Conservation (phyloP, 2,888 invertebrate genomes). For the Stenurella melanura region DNA sequence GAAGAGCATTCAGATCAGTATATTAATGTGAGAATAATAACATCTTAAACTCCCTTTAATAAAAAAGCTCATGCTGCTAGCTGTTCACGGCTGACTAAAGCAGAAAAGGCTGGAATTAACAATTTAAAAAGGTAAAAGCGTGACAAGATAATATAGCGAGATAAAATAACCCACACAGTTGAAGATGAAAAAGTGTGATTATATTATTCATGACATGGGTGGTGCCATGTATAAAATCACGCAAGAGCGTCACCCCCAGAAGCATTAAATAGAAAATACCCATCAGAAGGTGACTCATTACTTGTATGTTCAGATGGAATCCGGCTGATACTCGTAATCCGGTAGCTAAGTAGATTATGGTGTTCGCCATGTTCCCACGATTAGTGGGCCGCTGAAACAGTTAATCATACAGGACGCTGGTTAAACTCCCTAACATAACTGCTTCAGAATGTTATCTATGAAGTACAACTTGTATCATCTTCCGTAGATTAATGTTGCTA, state of each 20-base stretch:
- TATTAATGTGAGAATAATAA: constrained; percentile 50
- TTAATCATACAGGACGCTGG: constrained; percentile 60
- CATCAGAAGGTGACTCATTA: constrained; percentile 27
- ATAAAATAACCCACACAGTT: constrained; percentile 53
- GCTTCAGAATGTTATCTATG: constrained; percentile 35
- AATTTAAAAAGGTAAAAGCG: constrained; percentile 52
- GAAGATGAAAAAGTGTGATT: constrained; percentile 52
- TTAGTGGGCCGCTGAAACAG: constrained; percentile 64
- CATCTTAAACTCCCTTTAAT: constrained; percentile 46
- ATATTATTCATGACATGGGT: constrained; percentile 56
- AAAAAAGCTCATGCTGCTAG: constrained; percentile 47
- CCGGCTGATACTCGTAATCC: constrained; percentile 63
- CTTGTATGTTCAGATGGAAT: constrained; percentile 11
- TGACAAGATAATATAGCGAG: constrained; percentile 57
- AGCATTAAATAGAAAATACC: constrained; percentile 33
- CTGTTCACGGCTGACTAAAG: constrained; percentile 47
- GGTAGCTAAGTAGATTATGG: constrained; percentile 69
- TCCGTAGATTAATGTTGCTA: constrained; percentile 29
- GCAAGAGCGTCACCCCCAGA: constrained; percentile 44
- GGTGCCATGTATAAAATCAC: constrained; percentile 48
- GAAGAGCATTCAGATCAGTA: constrained; percentile 46
- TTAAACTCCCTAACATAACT: constrained; percentile 17
- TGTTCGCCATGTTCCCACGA: constrained; percentile 67
- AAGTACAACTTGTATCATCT: constrained; percentile 36
- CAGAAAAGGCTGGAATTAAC: constrained; percentile 53